Evolutionary conservation across 2,888 invertebrate species (phyloP), one percentile per base, ranked within the genome.

Genomic region (Drosophila rellima): DNA sequence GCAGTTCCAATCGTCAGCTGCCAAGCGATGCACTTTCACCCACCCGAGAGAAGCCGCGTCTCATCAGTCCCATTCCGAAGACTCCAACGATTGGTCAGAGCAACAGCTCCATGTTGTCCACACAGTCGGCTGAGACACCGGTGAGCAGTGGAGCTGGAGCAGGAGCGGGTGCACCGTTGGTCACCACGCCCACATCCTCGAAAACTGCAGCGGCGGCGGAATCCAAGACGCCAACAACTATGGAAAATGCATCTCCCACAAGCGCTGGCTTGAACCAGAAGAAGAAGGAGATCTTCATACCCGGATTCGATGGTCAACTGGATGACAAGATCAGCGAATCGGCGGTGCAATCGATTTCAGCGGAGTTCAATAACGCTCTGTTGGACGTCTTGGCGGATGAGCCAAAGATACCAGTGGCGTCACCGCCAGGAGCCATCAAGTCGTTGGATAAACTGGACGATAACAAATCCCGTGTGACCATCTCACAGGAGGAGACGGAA

Each of bases 401-500:
- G 50, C 90, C 92, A 0, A 92, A 90, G 82, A 93, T 92, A 57
- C 89, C 91, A 42, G 87, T 92, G 10, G 92, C 91, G 75, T 93
- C 93, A 11, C 89, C 91, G 0, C 90, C 92, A 4, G 93, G 91
- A 86, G 92, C 90, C 60, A 92, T 93, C 11, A 94, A 93, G 3
- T 63, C 79, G 0, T 20, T 87, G 48, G 94, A 95, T 54, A 95
- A 95, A 88, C 74, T 92, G 0, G 96, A 96, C 70, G 96, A 96
- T 87, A 86, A 78, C 47, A 97, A 96, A 89, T 96, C 96, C 0
- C 94, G 97, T 50, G 96, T 96, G 10, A 91, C 91, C 18, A 97
- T 97, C 85, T 97, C 97, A 0, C 97, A 97, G 92, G 97, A 97
- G 93, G 97, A 98, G 93, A 98, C 97, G 0, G 97, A 97, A 92